Percentiles rank a stretch among this genome's conserved stretches.
Conservation (phyloP, 2,113 vertebrate genomes). For the Dipodomys stephensi region DNA sequence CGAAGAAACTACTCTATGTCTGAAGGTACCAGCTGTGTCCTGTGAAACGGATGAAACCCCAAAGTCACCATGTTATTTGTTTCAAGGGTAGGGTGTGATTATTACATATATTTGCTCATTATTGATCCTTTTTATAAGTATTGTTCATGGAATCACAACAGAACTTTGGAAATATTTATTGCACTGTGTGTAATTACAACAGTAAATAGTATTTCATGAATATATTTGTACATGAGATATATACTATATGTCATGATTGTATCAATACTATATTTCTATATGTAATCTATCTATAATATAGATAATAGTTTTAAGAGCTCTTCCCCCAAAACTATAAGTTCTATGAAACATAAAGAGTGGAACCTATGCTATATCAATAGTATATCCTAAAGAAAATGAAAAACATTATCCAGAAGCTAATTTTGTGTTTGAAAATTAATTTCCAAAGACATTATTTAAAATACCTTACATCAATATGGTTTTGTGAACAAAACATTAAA, state of each 20-base stretch:
- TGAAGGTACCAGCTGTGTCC: not conserved
- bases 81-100: not conserved
- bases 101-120: not conserved
- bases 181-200: not conserved
- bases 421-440: conserved; percentile 34
- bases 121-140: not conserved
- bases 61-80: not conserved
- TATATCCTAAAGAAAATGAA: not conserved
- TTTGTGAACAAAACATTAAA: conserved; percentile 8
- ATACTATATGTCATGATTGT: not conserved
- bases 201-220: not conserved
- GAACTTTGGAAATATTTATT: conserved; percentile 6
- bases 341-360: not conserved
- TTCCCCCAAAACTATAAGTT: not conserved
- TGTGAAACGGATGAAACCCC: not conserved
- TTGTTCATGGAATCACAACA: not conserved
- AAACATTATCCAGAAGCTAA: not conserved
- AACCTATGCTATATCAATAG: not conserved
- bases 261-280: not conserved
- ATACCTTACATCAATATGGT: not conserved
- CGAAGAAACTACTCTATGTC: conserved; percentile 33
- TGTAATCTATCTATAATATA: not conserved
- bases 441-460: not conserved
- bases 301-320: not conserved
- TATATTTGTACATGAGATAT: not conserved